Percentiles rank a stretch among this genome's conserved stretches.
These are phyloP conservation scores for Jordanella pulchra DNA, from an alignment of 2,797 vertebrate species.

Conservation along the genomic window DNA sequence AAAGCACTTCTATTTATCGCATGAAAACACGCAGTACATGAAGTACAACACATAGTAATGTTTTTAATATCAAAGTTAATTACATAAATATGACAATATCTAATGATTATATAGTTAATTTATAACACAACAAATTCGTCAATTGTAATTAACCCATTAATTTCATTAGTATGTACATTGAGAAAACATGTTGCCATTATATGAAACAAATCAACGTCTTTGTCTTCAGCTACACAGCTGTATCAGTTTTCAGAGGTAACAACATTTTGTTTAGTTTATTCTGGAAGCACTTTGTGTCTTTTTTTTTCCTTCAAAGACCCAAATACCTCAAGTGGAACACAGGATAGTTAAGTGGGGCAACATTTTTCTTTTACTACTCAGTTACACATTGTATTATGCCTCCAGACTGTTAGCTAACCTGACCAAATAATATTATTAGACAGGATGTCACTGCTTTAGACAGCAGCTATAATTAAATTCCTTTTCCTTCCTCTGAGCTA, in stretches of 20 bases:
- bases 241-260: conserved; percentile 13
- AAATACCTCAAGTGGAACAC: conserved; percentile 70
- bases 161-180: too few species aligned
- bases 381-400: conserved; percentile 16
- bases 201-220: too few species aligned
- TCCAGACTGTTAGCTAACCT: conserved; percentile 30
- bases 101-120: too few species aligned
- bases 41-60: too few species aligned
- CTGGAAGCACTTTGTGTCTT: conserved; percentile 19
- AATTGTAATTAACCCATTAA: too few species aligned
- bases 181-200: too few species aligned
- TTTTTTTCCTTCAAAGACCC: conserved; percentile 60
- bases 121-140: too few species aligned
- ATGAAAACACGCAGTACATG: too few species aligned
- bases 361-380: conserved; percentile 19
- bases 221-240: background rate
- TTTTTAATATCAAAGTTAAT: too few species aligned
- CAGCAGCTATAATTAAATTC: conserved; percentile 45
- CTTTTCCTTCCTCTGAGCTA: conserved; percentile 35
- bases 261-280: conserved; percentile 28
- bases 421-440: conserved; percentile 36
- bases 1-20: too few species aligned
- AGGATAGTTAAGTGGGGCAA: conserved; percentile 61
- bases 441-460: conserved; percentile 48
- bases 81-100: too few species aligned